A percentile compares a stretch with the other conserved stretches of the same genome.
Conservation (phyloP, 2,113 vertebrate genomes). For the Thomomys bottae region DNA sequence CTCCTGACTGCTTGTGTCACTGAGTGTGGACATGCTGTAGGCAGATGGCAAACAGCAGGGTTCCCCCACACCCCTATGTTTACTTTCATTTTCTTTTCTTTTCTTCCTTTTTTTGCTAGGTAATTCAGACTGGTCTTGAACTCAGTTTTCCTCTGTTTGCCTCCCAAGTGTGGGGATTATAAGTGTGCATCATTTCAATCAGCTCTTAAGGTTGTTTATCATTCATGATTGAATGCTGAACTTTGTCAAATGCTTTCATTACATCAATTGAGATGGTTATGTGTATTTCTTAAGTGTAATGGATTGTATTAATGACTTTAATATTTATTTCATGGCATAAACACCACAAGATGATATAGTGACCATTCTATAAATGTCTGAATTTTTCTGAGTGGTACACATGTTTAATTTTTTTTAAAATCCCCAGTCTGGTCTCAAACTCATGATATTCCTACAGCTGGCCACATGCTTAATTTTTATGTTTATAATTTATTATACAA, state of each 20-base stretch:
- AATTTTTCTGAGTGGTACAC: background rate
- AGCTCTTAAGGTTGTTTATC: background rate
- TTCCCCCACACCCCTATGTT: too few relatives aligned
- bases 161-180: background rate
- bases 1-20: too few relatives aligned
- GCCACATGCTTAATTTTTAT: background rate
- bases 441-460: too few relatives aligned
- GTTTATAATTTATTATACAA: background rate
- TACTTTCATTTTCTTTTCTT: background rate
- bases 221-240: conserved; percentile 1
- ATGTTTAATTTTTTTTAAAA: background rate
- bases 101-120: background rate
- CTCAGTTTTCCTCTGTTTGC: background rate
- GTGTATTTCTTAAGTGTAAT: background rate
- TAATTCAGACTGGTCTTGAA: background rate
- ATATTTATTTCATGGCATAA: conserved; percentile 6
- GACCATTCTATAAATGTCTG: conserved; percentile 5
- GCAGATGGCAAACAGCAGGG: too few relatives aligned
- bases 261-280: background rate
- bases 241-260: conserved; percentile 41
- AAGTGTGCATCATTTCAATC: too few relatives aligned
- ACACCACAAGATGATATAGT: background rate
- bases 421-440: too few relatives aligned
- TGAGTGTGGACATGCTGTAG: too few relatives aligned
- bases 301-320: background rate